Evolutionary conservation across 2,113 vertebrate species (phyloP).

Genomic region (Asarcornis scutulata): DNA sequence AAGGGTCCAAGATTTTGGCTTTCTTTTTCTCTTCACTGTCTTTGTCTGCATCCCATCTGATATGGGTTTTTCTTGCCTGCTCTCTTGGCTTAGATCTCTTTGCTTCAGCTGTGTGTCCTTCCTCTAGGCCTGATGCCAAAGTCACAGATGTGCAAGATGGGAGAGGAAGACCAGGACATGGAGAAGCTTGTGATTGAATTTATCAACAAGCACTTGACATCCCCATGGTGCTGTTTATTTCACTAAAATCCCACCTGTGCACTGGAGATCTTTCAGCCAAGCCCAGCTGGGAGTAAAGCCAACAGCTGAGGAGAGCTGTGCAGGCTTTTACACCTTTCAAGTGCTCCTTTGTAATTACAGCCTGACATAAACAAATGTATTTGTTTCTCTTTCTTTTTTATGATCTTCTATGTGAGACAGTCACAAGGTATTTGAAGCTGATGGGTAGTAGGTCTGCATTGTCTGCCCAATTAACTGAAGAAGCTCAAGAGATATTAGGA

Average conservation of each 20-base stretch:
- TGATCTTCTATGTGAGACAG: not conserved
- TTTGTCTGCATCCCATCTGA: slow-evolving; percentile 29
- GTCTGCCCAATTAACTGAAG: not conserved
- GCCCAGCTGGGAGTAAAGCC: slow-evolving; percentile 2
- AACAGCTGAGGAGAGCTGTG: not conserved
- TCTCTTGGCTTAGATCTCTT: slow-evolving; percentile 13
- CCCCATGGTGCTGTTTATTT: slow-evolving; percentile 51
- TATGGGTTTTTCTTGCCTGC: not conserved
- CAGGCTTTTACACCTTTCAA: not conserved
- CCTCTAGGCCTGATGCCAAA: slow-evolving; percentile 64
- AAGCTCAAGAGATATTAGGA: not conserved
- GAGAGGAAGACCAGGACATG: not conserved
- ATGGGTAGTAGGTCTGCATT: not conserved
- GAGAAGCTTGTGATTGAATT: slow-evolving; percentile 24
- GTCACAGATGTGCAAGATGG: slow-evolving; percentile 64
- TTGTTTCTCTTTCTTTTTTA: not conserved
- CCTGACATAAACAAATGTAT: not conserved
- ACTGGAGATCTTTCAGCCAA: not conserved
- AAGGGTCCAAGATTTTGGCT: not conserved
- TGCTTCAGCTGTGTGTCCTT: slow-evolving; percentile 60
- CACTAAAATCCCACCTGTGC: slow-evolving; percentile 46
- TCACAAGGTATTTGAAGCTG: not conserved
- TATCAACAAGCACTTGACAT: slow-evolving; percentile 48
- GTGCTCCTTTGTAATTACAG: not conserved
- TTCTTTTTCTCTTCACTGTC: not conserved